Evolutionary conservation across 2,797 vertebrate species (phyloP).

Genomic region (Gallinago solitaria): DNA sequence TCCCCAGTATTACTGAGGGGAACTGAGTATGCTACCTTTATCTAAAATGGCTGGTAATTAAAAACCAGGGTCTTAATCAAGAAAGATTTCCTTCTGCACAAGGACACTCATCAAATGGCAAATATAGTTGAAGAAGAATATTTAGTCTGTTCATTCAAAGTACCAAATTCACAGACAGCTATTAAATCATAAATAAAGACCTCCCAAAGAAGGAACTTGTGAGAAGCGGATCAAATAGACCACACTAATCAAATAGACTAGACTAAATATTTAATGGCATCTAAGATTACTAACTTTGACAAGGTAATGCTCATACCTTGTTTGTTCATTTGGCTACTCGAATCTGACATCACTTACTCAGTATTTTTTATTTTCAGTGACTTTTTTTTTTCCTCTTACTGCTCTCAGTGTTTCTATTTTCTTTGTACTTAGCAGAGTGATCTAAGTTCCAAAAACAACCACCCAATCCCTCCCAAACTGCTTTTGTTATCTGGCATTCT

Average conservation of each 20-base stretch:
- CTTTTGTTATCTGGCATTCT: neutral
- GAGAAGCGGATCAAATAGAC: constrained; percentile 71
- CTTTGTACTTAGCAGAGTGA: neutral
- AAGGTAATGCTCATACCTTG: constrained; percentile 34
- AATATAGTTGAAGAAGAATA: neutral
- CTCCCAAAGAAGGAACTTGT: constrained; percentile 15
- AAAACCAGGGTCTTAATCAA: neutral
- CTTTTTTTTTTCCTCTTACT: neutral
- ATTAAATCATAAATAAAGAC: constrained; percentile 46
- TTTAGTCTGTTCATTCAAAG: neutral
- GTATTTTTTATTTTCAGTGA: neutral
- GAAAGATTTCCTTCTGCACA: neutral
- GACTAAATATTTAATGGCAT: constrained; percentile 75
- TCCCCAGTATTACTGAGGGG: neutral
- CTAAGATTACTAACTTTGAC: constrained; percentile 74
- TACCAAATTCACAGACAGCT: neutral
- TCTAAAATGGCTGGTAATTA: neutral
- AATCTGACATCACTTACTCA: neutral
- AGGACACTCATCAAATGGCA: neutral
- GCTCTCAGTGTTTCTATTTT: neutral
- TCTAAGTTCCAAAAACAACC: neutral
- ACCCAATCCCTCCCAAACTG: neutral
- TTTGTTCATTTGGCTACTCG: constrained; percentile 11
- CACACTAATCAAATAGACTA: constrained; percentile 61
- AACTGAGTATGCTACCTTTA: neutral